Evolutionary conservation across 2,888 invertebrate species (phyloP).

Genomic region (Yponomeuta evonymella): DNA sequence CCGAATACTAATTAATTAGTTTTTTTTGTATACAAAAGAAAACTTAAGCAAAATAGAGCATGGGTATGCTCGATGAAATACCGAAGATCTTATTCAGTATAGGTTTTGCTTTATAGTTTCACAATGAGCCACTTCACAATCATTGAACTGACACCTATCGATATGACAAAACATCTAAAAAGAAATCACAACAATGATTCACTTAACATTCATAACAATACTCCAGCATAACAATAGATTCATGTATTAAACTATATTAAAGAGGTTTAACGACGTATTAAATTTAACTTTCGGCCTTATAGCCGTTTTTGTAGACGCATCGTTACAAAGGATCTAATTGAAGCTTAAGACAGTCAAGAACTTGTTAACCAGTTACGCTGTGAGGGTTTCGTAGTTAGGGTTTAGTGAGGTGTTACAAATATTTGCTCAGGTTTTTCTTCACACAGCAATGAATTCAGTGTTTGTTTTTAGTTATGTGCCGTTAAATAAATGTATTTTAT

Average conservation of each 20-base stretch:
- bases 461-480: no score
- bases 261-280: conserved; percentile 59
- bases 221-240: conserved; percentile 32
- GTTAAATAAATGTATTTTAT: no score
- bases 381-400: not conserved
- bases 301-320: conserved; percentile 44
- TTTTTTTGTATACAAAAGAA: no score
- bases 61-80: no score
- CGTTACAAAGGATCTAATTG: conserved; percentile 72
- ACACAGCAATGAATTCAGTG: no score
- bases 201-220: conserved; percentile 40
- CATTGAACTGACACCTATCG: not conserved
- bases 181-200: conserved; percentile 38
- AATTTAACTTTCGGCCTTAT: conserved; percentile 57
- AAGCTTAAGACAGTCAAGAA: conserved; percentile 61
- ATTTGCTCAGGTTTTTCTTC: no score
- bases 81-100: no score
- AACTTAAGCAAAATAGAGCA: no score
- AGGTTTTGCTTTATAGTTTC: not conserved
- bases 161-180: conserved; percentile 22
- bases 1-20: no score
- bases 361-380: not conserved
- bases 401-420: no score
- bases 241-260: conserved; percentile 28
- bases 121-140: not conserved